These are phyloP conservation scores for Rhingia rostrata DNA, from an alignment of 2,888 invertebrate genomes.

Conservation along the genomic window DNA sequence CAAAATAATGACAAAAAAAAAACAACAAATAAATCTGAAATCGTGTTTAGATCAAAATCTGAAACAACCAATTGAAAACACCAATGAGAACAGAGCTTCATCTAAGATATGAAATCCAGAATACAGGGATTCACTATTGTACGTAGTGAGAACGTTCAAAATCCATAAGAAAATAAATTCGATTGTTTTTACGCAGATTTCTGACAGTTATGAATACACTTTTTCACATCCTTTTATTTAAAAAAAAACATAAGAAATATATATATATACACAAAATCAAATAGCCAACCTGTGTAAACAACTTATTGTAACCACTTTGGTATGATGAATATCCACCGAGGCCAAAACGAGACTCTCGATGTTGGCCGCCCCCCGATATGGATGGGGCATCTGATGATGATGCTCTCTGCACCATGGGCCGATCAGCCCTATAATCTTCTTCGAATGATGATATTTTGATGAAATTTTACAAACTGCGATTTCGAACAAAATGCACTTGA, in stretches of 20 bases:
- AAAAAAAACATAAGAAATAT: neutral
- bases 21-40: no score
- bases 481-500: slow-evolving; percentile 66
- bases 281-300: slow-evolving; percentile 82
- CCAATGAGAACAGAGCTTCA: no score
- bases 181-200: no score
- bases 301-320: slow-evolving; percentile 83
- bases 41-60: no score
- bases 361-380: slow-evolving; percentile 80
- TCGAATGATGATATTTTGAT: slow-evolving; percentile 83
- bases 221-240: neutral
- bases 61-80: no score
- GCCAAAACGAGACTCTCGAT: slow-evolving; percentile 83
- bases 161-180: no score
- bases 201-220: no score
- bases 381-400: slow-evolving; percentile 83
- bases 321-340: slow-evolving; percentile 82
- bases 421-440: slow-evolving; percentile 83
- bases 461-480: slow-evolving; percentile 77
- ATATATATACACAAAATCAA: neutral
- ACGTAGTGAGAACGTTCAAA: no score
- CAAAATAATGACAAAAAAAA: no score
- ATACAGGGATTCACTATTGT: no score
- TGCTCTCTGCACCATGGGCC: slow-evolving; percentile 84
- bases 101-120: no score